Evolutionary conservation across 2,113 vertebrate genomes (phyloP).

Genomic region (Hystrix cristata): DNA sequence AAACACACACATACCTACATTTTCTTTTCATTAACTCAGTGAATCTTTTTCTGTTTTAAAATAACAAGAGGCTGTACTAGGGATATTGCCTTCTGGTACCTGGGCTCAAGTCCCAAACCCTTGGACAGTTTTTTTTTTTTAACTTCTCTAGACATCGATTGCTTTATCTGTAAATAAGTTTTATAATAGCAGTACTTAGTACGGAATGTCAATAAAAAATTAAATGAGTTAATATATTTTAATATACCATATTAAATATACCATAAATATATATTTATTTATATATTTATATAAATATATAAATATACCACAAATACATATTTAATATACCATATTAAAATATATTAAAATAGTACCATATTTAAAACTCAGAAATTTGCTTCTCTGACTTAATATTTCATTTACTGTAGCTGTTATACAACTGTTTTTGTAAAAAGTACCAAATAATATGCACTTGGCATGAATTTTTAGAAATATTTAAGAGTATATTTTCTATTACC

Average conservation of each 20-base stretch:
- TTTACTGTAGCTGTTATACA: neutral
- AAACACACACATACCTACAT: neutral
- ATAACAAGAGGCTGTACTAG: neutral
- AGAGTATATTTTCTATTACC: neutral
- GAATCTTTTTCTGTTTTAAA: neutral
- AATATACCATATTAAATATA: neutral
- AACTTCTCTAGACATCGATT: neutral
- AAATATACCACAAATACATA: no score
- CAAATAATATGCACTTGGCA: neutral
- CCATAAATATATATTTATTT: no score
- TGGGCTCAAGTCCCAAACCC: neutral
- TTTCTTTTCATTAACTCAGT: neutral
- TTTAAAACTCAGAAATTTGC: constrained; percentile 35
- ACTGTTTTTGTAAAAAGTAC: neutral
- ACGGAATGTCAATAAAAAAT: neutral
- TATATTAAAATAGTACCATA: neutral
- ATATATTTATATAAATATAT: no score
- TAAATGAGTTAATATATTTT: neutral
- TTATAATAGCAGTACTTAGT: neutral
- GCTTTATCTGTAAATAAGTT: neutral
- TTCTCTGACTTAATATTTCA: constrained; percentile 31
- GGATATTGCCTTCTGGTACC: neutral
- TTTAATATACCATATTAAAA: no score
- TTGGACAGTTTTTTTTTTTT: neutral
- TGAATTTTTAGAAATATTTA: neutral